Percentiles rank a stretch among this genome's conserved stretches.
Conservation (phyloP, 2,888 invertebrate species). For the Neoascia interrupta region DNA sequence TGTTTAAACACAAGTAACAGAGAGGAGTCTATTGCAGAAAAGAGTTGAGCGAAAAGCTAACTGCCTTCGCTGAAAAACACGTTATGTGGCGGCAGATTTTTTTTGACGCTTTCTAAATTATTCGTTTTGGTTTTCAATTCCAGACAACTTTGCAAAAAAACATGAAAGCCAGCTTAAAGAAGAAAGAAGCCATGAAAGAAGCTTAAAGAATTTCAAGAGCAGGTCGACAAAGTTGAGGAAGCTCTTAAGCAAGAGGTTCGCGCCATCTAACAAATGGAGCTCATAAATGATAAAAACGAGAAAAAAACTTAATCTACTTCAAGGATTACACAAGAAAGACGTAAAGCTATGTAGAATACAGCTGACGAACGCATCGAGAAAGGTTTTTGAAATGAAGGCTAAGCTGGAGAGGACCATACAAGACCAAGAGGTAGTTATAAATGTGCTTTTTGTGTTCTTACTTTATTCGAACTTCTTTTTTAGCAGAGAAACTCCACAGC, state of each 20-base stretch:
- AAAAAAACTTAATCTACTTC: slow-evolving; percentile 87
- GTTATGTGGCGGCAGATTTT: slow-evolving; percentile 76
- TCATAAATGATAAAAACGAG: slow-evolving; percentile 86
- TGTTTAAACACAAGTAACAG: too few relatives aligned
- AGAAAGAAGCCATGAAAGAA: slow-evolving; percentile 86
- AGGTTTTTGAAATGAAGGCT: slow-evolving; percentile 84
- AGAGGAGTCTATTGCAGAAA: too few relatives aligned
- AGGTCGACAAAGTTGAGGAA: slow-evolving; percentile 86
- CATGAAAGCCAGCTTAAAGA: slow-evolving; percentile 84
- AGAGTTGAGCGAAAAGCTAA: slow-evolving; percentile 80
- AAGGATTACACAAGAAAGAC: slow-evolving; percentile 90
- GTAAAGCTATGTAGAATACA: slow-evolving; percentile 86
- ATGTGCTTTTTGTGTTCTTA: neutral
- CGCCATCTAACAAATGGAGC: slow-evolving; percentile 86
- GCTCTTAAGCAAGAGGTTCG: slow-evolving; percentile 84
- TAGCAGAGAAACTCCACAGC: slow-evolving; percentile 87
- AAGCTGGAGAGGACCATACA: slow-evolving; percentile 80
- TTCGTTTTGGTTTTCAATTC: slow-evolving; percentile 2
- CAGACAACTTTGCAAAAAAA: slow-evolving; percentile 82
- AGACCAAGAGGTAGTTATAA: slow-evolving; percentile 74
- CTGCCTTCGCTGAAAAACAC: slow-evolving; percentile 82
- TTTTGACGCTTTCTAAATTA: slow-evolving; percentile 1
- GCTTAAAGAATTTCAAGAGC: slow-evolving; percentile 87
- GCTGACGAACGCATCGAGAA: slow-evolving; percentile 85
- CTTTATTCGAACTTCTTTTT: slow-evolving; percentile 68